These are phyloP conservation scores for Darevskia nairensis DNA, from an alignment of 2,797 vertebrate species.

Conservation along the genomic window DNA sequence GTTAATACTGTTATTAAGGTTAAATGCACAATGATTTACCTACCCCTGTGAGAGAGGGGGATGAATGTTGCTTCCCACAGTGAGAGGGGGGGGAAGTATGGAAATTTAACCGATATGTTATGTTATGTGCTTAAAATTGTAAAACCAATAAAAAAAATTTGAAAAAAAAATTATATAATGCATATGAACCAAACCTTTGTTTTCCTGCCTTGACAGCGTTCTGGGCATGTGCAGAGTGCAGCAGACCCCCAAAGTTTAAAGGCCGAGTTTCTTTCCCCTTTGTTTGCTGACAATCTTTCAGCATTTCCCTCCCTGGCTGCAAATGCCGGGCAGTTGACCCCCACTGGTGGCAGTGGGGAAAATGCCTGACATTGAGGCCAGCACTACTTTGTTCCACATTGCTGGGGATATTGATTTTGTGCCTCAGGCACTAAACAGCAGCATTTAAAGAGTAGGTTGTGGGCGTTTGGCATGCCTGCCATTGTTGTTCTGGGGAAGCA, in stretches of 20 bases:
- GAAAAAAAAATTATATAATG: background rate
- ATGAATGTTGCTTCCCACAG: no score
- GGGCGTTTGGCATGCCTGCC: slow-evolving; percentile 35
- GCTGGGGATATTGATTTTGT: slow-evolving; percentile 73
- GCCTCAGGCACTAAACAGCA: slow-evolving; percentile 58
- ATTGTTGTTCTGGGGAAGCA: slow-evolving; percentile 9
- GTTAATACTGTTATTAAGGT: no score
- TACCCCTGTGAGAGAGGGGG: no score
- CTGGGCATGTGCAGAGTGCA: background rate
- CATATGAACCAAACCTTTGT: no score
- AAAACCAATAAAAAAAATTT: no score
- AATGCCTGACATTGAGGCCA: slow-evolving; percentile 47
- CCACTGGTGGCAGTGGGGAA: slow-evolving; percentile 23
- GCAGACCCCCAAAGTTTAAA: background rate
- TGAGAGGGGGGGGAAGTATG: no score
- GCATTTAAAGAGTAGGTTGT: slow-evolving; percentile 56
- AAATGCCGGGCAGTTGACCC: slow-evolving; percentile 50
- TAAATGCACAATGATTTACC: no score
- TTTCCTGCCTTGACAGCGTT: background rate
- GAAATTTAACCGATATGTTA: no score
- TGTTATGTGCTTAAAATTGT: no score
- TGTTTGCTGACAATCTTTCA: background rate
- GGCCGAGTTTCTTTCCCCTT: background rate
- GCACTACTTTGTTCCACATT: slow-evolving; percentile 60
- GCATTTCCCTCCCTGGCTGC: slow-evolving; percentile 19